Percentiles rank a stretch among this genome's conserved stretches.
These are phyloP conservation scores for Himantopus leucocephalus DNA, from an alignment of 2,113 vertebrate species.

Conservation along the genomic window DNA sequence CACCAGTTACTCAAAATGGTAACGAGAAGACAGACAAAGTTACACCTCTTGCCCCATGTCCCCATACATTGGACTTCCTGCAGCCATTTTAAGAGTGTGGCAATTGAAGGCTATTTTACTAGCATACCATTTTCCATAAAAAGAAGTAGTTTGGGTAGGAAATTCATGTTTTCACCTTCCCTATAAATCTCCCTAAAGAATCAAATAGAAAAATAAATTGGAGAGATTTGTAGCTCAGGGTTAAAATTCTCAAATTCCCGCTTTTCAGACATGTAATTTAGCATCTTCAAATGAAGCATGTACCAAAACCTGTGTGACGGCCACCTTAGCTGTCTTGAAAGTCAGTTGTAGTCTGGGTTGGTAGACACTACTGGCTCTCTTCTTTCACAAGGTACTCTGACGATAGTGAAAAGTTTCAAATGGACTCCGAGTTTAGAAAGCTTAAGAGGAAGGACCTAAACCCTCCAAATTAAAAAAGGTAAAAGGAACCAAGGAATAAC, in stretches of 20 bases:
- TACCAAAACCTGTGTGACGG: neutral
- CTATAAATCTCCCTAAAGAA: neutral
- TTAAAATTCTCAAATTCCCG: neutral
- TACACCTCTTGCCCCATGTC: neutral
- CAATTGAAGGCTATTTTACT: neutral
- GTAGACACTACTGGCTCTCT: neutral
- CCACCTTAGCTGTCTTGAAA: neutral
- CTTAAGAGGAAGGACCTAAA: neutral
- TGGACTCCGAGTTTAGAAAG: neutral
- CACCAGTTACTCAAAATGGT: neutral
- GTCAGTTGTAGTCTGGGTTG: neutral
- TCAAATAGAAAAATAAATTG: neutral
- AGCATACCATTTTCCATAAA: neutral
- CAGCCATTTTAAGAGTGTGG: neutral
- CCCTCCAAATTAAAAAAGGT: neutral
- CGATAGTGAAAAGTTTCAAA: neutral
- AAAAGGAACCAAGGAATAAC: neutral
- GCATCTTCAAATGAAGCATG: neutral
- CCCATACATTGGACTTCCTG: neutral
- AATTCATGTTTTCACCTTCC: neutral
- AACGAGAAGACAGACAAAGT: neutral
- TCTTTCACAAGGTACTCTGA: neutral
- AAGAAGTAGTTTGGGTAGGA: neutral
- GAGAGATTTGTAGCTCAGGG: neutral
- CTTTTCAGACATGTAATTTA: neutral